These are phyloP conservation scores for Sphenodon punctatus DNA, from an alignment of 2,797 vertebrate species.

Conservation along the genomic window DNA sequence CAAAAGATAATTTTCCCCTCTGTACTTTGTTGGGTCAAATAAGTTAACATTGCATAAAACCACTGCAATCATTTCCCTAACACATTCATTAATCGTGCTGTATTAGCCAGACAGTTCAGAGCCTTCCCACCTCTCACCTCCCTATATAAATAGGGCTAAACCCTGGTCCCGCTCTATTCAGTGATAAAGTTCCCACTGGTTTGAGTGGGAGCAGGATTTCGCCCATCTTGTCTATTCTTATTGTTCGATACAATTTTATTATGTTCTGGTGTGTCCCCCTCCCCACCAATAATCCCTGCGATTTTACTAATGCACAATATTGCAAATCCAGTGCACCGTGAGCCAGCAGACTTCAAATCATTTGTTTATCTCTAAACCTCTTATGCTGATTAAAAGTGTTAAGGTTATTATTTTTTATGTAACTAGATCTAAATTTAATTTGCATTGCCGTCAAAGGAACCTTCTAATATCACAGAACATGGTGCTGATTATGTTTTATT, in stretches of 20 bases:
- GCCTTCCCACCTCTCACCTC: not conserved
- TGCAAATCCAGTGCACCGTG: slow-evolving; percentile 68
- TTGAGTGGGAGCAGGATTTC: not conserved
- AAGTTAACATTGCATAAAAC: not conserved
- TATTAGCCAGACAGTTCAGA: not conserved
- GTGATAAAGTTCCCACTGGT: not conserved
- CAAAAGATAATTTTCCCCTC: not conserved
- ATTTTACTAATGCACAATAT: slow-evolving; percentile 72
- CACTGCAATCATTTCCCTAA: not conserved
- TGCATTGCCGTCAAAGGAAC: slow-evolving; percentile 51
- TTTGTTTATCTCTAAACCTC: slow-evolving; percentile 70
- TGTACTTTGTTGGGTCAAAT: not conserved
- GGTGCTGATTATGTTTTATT: slow-evolving; percentile 35
- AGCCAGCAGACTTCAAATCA: slow-evolving; percentile 66
- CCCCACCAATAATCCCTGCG: slow-evolving; percentile 45
- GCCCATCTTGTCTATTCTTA: slow-evolving; percentile 6
- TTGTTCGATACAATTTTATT: slow-evolving; percentile 65
- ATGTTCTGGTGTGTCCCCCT: slow-evolving; percentile 35
- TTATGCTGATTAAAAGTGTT: slow-evolving; percentile 72
- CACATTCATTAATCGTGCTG: not conserved
- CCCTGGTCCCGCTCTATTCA: not conserved
- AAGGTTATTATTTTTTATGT: slow-evolving; percentile 73
- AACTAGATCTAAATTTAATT: slow-evolving; percentile 71
- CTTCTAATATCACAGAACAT: slow-evolving; percentile 19
- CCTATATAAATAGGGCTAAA: not conserved